Conservation (phyloP, 1,140 invertebrate genomes). For the Cheumatopsyche charites region DNA sequence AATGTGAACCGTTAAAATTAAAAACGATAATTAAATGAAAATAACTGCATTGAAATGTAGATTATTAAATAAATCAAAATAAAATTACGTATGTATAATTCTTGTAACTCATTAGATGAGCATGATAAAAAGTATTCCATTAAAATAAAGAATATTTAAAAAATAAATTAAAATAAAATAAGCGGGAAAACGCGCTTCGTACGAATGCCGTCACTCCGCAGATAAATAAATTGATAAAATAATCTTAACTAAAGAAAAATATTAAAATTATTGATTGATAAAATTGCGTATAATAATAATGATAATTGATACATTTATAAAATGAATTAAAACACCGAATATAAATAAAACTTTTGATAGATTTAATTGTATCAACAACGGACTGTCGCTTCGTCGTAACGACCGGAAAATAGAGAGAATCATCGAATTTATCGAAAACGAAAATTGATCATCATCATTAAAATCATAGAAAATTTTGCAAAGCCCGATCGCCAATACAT, state of each 20-base stretch:
- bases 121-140: constrained; percentile 22
- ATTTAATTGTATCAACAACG: neutral
- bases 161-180: constrained; percentile 26
- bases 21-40: constrained; percentile 7
- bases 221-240: constrained; percentile 9
- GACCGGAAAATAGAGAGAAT: neutral
- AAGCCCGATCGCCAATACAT: constrained; percentile 31
- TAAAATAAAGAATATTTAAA: neutral
- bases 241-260: constrained; percentile 9
- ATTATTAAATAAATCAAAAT: constrained; percentile 23
- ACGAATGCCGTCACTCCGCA: neutral
- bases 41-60: constrained; percentile 22
- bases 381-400: neutral
- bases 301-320: constrained; percentile 1
- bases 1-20: constrained; percentile 20
- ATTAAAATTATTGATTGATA: constrained; percentile 10
- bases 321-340: neutral
- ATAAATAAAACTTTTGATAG: neutral
- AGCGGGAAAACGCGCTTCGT: neutral
- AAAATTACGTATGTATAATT: constrained; percentile 17
- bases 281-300: neutral
- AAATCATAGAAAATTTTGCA: constrained; percentile 5
- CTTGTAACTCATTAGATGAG: neutral
- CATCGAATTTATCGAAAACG: neutral
- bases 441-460: neutral